Evolutionary conservation across 2,888 invertebrate species (phyloP), one percentile per base, ranked within the genome.

Genomic region (Synanthedon andrenaeformis): DNA sequence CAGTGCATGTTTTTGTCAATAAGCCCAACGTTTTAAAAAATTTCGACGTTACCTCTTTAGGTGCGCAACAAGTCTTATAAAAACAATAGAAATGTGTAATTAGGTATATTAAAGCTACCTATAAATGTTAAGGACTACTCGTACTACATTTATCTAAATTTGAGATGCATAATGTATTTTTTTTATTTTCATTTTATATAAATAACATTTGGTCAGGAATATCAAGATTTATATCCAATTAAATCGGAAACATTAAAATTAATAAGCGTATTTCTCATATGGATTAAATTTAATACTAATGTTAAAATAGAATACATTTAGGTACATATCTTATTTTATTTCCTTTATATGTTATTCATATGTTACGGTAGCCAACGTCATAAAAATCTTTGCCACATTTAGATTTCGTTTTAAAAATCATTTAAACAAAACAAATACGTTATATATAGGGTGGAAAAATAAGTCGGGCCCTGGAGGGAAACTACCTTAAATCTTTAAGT

Each of bases 191-290:
- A 77, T 60, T 61, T 77, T 74, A 35, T 35, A 51, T 51, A 74
- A 77, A 81, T 82, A 84, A 82, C 80, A 79, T 78, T 86, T 85
- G 87, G 86, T 87, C 86, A 79, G 81, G 78, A 86, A 84, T 87
- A 85, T 86, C 82, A 80, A 82, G 78, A 79, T 68, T 82, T 71
- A 55, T 53, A 51, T 75, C 85, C 84, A 84, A 84, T 87, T 81
- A 79, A 66, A 85, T 85, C 85, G 84, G 86, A 86, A 82, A 82
- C 72, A 82, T 85, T 86, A 86, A 85, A 85, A 85, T 86, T 87
- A 87, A 86, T 87, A 87, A 87, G 87, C 87, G 87, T 87, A 86
- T 83, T 81, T 78, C 80, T 84, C 76, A 84, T 84, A 81, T 79
- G 80, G 83, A 77, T 82, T 82, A 58, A 72, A 62, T 64, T 74